phyloP scores from a whole-genome alignment of 2,888 invertebrate genomes.

The Chymomyza procnemis region DNA sequence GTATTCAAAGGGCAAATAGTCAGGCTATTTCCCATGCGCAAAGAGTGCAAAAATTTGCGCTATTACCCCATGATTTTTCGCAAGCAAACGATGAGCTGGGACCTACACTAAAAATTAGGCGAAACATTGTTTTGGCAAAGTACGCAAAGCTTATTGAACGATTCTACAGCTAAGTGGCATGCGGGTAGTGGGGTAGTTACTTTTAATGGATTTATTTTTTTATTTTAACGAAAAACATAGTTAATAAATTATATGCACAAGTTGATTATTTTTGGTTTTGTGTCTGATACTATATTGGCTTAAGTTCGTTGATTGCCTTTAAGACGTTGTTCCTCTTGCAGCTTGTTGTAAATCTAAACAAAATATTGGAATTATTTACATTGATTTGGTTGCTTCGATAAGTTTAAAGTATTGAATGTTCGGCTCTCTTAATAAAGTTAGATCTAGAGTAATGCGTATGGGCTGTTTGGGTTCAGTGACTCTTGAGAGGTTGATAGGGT shows the following conservation, averaged over 20 bases:
- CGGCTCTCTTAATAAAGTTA: too few relatives aligned
- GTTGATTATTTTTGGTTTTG: neutral
- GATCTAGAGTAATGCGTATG: too few relatives aligned
- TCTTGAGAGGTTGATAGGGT: too few relatives aligned
- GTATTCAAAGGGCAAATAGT: slow-evolving; percentile 86
- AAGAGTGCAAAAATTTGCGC: slow-evolving; percentile 89
- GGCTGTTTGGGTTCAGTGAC: too few relatives aligned
- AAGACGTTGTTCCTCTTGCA: slow-evolving; percentile 26
- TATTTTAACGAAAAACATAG: slow-evolving; percentile 1
- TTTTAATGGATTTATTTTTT: neutral
- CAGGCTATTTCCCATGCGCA: slow-evolving; percentile 92
- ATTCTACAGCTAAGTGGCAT: slow-evolving; percentile 53
- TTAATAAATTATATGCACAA: neutral
- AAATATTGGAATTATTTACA: neutral
- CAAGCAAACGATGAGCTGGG: slow-evolving; percentile 90
- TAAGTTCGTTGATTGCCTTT: slow-evolving; percentile 6
- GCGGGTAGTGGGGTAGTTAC: neutral
- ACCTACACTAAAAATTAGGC: slow-evolving; percentile 91
- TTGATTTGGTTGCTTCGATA: too few relatives aligned
- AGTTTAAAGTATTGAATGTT: too few relatives aligned
- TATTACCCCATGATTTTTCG: slow-evolving; percentile 92
- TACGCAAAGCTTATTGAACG: slow-evolving; percentile 81
- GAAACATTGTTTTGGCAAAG: slow-evolving; percentile 86
- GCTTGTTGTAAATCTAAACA: slow-evolving; percentile 31
- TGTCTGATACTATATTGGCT: neutral